A percentile compares a stretch with the other conserved stretches of the same genome.
These are phyloP conservation scores for Ichneumoninae sp. DNA, from an alignment of 2,888 invertebrate genomes.

Conservation along the genomic window DNA sequence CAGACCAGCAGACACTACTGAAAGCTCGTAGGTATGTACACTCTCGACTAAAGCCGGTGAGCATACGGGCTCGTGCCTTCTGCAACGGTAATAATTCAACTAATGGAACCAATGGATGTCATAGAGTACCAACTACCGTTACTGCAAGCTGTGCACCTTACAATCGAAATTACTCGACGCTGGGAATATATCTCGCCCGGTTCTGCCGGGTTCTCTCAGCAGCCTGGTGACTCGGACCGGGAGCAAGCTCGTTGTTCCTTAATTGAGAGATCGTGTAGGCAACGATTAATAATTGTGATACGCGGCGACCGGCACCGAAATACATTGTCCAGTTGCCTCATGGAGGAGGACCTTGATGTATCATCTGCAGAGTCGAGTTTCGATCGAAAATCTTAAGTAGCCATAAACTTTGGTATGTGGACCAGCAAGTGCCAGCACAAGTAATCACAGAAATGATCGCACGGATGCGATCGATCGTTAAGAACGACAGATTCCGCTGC, in stretches of 20 bases:
- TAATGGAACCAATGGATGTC: slow-evolving; percentile 68
- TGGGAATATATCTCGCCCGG: slow-evolving; percentile 33
- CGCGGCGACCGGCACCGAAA: slow-evolving; percentile 43
- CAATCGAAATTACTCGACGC: slow-evolving; percentile 51
- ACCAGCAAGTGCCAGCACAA: not conserved
- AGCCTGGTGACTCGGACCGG: slow-evolving; percentile 56
- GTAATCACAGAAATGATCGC: not conserved
- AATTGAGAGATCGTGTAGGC: slow-evolving; percentile 64
- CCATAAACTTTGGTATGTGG: not conserved
- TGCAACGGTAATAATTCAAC: slow-evolving; percentile 69
- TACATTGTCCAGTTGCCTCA: not conserved
- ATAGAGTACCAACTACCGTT: slow-evolving; percentile 51
- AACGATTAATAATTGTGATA: slow-evolving; percentile 68
- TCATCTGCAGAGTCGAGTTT: not conserved
- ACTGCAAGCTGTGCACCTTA: slow-evolving; percentile 3
- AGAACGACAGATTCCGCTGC: not conserved
- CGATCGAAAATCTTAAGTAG: not conserved
- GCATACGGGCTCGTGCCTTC: slow-evolving; percentile 47
- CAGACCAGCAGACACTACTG: not conserved
- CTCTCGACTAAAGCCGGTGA: slow-evolving; percentile 11
- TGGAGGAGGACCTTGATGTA: not conserved
- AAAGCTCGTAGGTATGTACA: slow-evolving; percentile 18
- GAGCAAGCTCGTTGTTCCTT: slow-evolving; percentile 35
- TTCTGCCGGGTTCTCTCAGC: slow-evolving; percentile 53
- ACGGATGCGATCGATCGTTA: not conserved